phyloP scores from a whole-genome alignment of 2,797 vertebrate genomes.

The Thaleichthys pacificus region DNA sequence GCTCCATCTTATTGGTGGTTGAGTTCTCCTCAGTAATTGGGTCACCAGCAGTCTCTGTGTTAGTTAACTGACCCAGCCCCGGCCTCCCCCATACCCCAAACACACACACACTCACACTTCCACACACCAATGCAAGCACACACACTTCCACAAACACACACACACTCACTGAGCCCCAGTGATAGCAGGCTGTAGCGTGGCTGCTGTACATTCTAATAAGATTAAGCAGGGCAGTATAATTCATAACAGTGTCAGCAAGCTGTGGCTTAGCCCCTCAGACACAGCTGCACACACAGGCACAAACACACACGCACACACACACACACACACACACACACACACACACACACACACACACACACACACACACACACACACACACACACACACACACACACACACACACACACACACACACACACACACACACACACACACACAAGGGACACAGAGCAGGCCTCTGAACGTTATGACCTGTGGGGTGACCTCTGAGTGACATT shows the following conservation, averaged over 20 bases:
- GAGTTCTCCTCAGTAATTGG: not conserved
- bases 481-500: not conserved
- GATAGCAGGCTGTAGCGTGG: not conserved
- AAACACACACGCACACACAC: no score
- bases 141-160: not conserved
- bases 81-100: no score
- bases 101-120: no score
- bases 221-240: conserved; percentile 30
- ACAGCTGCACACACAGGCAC: not conserved
- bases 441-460: not conserved
- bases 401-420: no score
- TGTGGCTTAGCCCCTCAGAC: not conserved
- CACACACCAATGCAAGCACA: not conserved
- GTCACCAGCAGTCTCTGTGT: not conserved
- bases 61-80: no score
- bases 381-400: not conserved
- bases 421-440: no score
- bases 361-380: no score
- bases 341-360: no score
- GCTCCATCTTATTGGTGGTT: no score
- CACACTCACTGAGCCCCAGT: conserved; percentile 3
- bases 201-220: conserved; percentile 24
- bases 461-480: not conserved
- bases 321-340: no score
- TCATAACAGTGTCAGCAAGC: conserved; percentile 14